These are phyloP conservation scores for Ophiothrix spiculata DNA, from an alignment of 35 echinoderm and acorn worm species.

Conservation along the genomic window DNA sequence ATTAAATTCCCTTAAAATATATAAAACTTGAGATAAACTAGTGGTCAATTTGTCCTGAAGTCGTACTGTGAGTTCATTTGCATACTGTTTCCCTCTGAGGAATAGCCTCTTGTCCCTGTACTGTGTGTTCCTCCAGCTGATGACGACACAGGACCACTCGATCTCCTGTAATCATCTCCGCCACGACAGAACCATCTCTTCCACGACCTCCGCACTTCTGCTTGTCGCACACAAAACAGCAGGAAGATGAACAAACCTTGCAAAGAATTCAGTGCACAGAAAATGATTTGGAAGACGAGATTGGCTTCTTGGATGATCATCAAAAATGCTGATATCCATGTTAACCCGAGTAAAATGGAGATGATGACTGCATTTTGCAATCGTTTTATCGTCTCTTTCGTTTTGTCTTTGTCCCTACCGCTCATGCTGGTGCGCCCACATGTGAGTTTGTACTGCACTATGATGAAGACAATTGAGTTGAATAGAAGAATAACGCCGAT, in stretches of 20 bases:
- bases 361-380: slow-evolving; percentile 51
- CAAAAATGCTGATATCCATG: slow-evolving; percentile 69
- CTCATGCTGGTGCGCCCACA: background rate
- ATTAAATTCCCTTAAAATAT: too few relatives aligned
- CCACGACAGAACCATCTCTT: background rate
- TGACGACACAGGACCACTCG: background rate
- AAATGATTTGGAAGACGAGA: slow-evolving; percentile 49
- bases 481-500: slow-evolving; percentile 31
- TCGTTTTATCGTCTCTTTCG: slow-evolving; percentile 27
- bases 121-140: background rate
- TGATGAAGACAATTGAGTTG: slow-evolving; percentile 24
- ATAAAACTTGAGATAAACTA: too few relatives aligned
- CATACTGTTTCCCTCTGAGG: too few relatives aligned
- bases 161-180: background rate
- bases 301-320: slow-evolving; percentile 10
- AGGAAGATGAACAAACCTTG: slow-evolving; percentile 80
- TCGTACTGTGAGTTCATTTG: too few relatives aligned
- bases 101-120: background rate
- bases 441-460: slow-evolving; percentile 39
- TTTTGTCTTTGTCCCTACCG: background rate
- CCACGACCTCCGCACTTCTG: slow-evolving; percentile 64
- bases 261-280: slow-evolving; percentile 60
- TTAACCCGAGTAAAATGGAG: slow-evolving; percentile 52
- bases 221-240: slow-evolving; percentile 53
- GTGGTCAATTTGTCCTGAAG: too few relatives aligned